Conservation (phyloP, 2,888 invertebrate genomes). For the Parthenolecanium corni region DNA sequence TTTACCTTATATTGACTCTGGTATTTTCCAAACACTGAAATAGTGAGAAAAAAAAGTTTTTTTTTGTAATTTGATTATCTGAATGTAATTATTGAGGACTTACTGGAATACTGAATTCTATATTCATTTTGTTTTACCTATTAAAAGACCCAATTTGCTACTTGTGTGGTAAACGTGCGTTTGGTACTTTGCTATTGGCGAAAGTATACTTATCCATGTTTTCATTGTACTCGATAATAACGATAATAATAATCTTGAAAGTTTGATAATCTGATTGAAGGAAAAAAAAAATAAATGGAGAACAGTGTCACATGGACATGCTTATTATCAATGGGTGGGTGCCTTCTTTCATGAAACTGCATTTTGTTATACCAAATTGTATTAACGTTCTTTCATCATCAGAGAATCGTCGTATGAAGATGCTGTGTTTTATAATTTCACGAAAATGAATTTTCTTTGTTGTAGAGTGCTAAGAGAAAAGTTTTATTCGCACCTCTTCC, state of each 20-base stretch:
- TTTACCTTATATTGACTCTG: too few relatives aligned
- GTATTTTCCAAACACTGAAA: too few relatives aligned
- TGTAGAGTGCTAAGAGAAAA: too few relatives aligned
- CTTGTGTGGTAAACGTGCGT: conserved; percentile 3
- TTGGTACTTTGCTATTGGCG: background rate
- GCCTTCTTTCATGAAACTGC: background rate
- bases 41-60: too few relatives aligned
- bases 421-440: too few relatives aligned
- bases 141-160: background rate
- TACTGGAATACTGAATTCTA: too few relatives aligned
- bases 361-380: conserved; percentile 4
- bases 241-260: conserved; percentile 4
- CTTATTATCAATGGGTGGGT: conserved; percentile 14
- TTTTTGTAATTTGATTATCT: too few relatives aligned
- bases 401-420: too few relatives aligned
- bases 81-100: too few relatives aligned
- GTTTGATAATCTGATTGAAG: conserved; percentile 12
- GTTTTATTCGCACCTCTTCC: too few relatives aligned
- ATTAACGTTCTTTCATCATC: background rate
- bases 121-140: too few relatives aligned
- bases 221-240: background rate
- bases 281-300: background rate
- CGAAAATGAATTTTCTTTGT: too few relatives aligned
- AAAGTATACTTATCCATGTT: conserved; percentile 21
- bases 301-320: background rate